Conservation (phyloP, 1,140 invertebrate genomes). For the Drosophila mojavensis region DNA sequence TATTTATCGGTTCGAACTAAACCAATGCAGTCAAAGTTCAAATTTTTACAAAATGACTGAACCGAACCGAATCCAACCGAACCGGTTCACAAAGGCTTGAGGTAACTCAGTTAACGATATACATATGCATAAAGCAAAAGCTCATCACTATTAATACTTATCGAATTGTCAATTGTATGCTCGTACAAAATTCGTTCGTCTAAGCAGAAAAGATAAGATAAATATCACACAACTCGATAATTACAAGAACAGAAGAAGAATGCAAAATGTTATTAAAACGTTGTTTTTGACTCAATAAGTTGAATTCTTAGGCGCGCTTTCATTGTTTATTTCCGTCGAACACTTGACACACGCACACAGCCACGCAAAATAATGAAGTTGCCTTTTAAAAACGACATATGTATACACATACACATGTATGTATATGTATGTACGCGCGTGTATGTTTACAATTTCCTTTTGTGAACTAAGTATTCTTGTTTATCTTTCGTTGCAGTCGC, state of each 20-base stretch:
- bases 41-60: no score
- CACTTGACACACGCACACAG: conserved; percentile 4
- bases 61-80: no score
- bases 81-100: no score
- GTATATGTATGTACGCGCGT: no score
- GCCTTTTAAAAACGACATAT: background rate
- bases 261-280: background rate
- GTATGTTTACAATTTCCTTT: background rate
- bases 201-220: conserved; percentile 8
- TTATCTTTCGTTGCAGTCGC: conserved; percentile 45
- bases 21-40: no score
- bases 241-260: background rate
- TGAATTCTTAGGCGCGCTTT: background rate
- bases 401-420: no score
- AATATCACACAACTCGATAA: background rate
- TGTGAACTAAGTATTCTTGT: conserved; percentile 7
- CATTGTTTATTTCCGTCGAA: conserved; percentile 8
- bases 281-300: background rate
- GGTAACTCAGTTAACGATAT: no score
- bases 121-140: no score
- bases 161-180: no score
- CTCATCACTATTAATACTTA: no score
- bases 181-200: background rate
- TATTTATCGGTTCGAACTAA: no score
- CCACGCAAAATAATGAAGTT: conserved; percentile 1